phyloP scores from a whole-genome alignment of 1,140 invertebrate species.

The Drosophila lowei region DNA sequence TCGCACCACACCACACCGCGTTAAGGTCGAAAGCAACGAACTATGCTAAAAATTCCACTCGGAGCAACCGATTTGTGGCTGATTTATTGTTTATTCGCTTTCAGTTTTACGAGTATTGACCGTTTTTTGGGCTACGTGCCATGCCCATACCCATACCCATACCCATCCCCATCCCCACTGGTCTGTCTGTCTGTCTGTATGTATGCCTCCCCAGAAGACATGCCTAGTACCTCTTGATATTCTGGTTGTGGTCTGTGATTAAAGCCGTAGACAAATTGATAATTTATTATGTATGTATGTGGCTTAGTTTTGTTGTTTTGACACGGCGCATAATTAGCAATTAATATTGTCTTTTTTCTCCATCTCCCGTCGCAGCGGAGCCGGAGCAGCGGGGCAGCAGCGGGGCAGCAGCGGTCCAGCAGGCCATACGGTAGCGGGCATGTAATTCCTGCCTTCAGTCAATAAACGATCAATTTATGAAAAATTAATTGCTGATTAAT shows the following conservation, averaged over 20 bases:
- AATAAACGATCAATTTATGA: conserved; percentile 47
- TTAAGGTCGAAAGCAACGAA: conserved; percentile 9
- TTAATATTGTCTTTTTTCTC: conserved; percentile 43
- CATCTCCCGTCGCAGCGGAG: neutral
- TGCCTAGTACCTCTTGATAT: neutral
- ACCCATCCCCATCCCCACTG: neutral
- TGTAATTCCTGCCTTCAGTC: conserved; percentile 40
- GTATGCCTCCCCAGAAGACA: neutral
- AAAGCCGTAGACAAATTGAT: conserved; percentile 47
- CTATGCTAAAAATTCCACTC: conserved; percentile 74
- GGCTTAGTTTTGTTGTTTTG: conserved; percentile 71
- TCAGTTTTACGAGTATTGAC: conserved; percentile 14
- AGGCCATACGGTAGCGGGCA: conserved; percentile 56
- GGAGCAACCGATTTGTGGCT: conserved; percentile 60
- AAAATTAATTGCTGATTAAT: conserved; percentile 78
- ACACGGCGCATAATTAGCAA: conserved; percentile 73
- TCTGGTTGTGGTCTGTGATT: conserved; percentile 22
- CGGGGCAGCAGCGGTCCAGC: conserved; percentile 2
- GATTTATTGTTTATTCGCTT: conserved; percentile 76
- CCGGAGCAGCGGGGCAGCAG: too few species aligned
- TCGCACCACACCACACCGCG: neutral
- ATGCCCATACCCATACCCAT: neutral
- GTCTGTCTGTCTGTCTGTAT: conserved; percentile 3
- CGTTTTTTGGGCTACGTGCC: conserved; percentile 63
- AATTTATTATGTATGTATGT: conserved; percentile 63